Evolutionary conservation across 2,797 vertebrate species (phyloP).

Genomic region (Acanthurus leucopareius): DNA sequence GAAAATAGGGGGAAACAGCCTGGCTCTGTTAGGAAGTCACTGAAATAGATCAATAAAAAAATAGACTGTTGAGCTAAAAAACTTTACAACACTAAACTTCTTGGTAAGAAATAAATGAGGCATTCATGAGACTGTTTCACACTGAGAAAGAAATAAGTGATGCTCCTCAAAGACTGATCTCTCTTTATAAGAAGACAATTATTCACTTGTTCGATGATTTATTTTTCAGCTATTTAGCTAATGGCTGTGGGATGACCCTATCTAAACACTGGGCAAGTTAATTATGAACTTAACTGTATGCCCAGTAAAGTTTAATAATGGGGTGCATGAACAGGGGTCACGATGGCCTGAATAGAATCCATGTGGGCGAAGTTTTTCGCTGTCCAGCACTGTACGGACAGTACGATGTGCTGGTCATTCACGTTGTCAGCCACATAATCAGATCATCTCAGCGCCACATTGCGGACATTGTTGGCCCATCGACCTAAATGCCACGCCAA

Average conservation of each 20-base stretch:
- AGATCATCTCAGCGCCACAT: constrained; percentile 62
- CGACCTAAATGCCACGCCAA: constrained; percentile 73
- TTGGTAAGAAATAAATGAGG: constrained; percentile 3
- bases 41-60: not conserved
- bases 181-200: constrained; percentile 27
- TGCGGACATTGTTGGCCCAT: constrained; percentile 67
- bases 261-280: constrained; percentile 57
- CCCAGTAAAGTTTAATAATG: constrained; percentile 54
- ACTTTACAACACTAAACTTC: not conserved
- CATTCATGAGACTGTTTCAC: constrained; percentile 20
- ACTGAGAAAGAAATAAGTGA: not conserved
- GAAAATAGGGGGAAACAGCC: not conserved
- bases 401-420: constrained; percentile 32
- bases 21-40: not conserved
- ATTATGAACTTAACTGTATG: constrained; percentile 47
- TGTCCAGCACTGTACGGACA: constrained; percentile 38
- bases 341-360: constrained; percentile 42
- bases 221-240: constrained; percentile 34
- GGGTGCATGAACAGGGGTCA: constrained; percentile 35
- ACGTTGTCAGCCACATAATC: constrained; percentile 61
- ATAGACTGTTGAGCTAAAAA: constrained; percentile 13
- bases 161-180: constrained; percentile 13
- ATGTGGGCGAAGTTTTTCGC: constrained; percentile 32
- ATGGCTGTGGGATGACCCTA: constrained; percentile 39
- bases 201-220: constrained; percentile 32